phyloP scores from a whole-genome alignment of 2,888 invertebrate species.

The Doris montereyensis region DNA sequence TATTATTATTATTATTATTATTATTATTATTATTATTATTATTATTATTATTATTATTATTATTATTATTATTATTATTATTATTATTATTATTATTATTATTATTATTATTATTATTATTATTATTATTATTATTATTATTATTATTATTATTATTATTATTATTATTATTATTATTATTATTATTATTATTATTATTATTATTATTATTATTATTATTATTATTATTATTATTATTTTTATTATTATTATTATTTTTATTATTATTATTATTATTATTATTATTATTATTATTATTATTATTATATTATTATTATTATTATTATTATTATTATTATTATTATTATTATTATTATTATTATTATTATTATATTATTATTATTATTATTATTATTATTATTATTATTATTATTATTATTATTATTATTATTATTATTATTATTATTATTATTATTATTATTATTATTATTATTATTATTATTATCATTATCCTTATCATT shows the following conservation, averaged over 20 bases:
- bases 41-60: too few species aligned
- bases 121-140: constrained; percentile 15
- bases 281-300: constrained; percentile 17
- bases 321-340: too few species aligned
- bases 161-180: constrained; percentile 12
- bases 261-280: constrained; percentile 24
- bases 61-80: constrained; percentile 5
- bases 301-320: not conserved
- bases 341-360: too few species aligned
- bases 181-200: constrained; percentile 14
- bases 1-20: too few species aligned
- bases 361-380: not conserved
- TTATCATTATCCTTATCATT: not conserved
- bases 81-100: constrained; percentile 13
- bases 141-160: constrained; percentile 1
- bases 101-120: constrained; percentile 7
- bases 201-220: constrained; percentile 12
- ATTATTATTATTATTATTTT: constrained; percentile 8
- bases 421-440: not conserved
- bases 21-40: too few species aligned
- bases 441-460: not conserved
- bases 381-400: not conserved
- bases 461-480: not conserved
- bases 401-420: not conserved
- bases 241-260: constrained; percentile 15